Base-by-base conservation (phyloP, 2,113 vertebrate genomes). In the Rattus norvegicus region DNA sequence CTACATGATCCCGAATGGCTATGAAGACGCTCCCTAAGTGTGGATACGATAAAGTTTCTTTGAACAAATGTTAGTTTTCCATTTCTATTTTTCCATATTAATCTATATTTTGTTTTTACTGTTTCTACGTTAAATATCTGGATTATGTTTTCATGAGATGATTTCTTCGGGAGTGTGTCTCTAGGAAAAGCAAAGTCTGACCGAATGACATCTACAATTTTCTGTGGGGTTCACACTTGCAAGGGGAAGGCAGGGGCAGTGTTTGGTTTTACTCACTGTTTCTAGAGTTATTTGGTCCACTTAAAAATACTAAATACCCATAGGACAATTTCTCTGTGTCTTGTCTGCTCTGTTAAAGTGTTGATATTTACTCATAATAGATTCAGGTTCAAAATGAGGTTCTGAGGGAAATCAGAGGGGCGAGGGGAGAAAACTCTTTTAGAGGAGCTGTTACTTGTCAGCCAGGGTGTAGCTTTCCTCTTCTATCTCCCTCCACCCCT, bases 351-450 rank as follows among this genome's bases (percentile, higher is more conserved):
- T 84, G 3, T 47, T 75, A 24, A 94, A 85, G 56, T 59, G 79
- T 54, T 81, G 19, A 43, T 90, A 26, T 90, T 94, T 90, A 88
- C 43, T 88, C 28, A 49, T 22, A 88, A 26, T 28, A 85, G 72
- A 91, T 88, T 89, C 49, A 70, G 67, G 39, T 49, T 84, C 63
- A 75, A 75, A 92, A 86, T 80, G 80, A 92, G 52, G 75, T 81
- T 81, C 39, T 95, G 54, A 8, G 24, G 36, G 43, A 88, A 77
- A 54, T 72, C 47, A 69, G 65, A 90, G 56, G n/a, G 63, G 63
- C 19, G 39, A 76, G 85, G 12, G 26, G 28, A 93, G 9, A 63
- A 49, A 17, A 47, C 2, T 72, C 4, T 76, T 90, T 39, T 9
- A 12, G 19, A 17, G 26, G 65, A 6, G 9, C 84, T 86, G 28